Evolutionary conservation across 1,140 invertebrate species (phyloP), one percentile per base, ranked within the genome.

Genomic region (Octopus sinensis): DNA sequence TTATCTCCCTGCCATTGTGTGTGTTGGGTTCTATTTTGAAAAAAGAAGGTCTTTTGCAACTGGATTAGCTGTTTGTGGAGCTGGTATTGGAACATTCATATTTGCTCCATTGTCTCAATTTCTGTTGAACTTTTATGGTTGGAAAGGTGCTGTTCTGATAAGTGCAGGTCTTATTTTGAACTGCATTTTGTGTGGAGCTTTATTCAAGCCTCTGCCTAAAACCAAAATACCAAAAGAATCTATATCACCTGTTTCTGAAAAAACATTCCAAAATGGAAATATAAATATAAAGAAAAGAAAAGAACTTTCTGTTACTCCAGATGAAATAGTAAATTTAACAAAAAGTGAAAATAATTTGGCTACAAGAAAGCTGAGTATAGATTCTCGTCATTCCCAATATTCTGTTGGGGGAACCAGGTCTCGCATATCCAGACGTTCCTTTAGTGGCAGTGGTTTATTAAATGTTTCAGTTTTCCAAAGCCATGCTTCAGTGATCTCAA

Each of bases 11-110:
- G 95, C 96, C n/a, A 95, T 97, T 68, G 94, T 97, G 85, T 95
- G 95, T n/a, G 95, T 96, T 3, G 95, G 96, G 5, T 96, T 96
- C 91, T 98, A 97, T 92, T 98, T 98, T 90, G 96, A 97, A 90
- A 95, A 94, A 91, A 95, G 94, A 93, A 91, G 96, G 78, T 95
- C 96, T 4, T 91, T 97, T 78, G 96, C 96, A 0, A 97, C 96
- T 0, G 96, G 96, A 12, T 94, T 98, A 75, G 95, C 96, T 23
- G 88, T 90, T 13, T 88, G 88, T 82, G 90, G 90, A 4, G 87
- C 87, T 52, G 89, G 90, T 12, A 84, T 90, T 54, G 90, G 90
- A 13, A 90, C 89, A 23, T 89, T 90, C 82, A 82, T 89, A 23
- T 86, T 90, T 81, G 88, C 88, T 12, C 88, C 89, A 3, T 78